Evolutionary conservation across 2,113 vertebrate species (phyloP).

Genomic region (Stegostoma tigrinum): DNA sequence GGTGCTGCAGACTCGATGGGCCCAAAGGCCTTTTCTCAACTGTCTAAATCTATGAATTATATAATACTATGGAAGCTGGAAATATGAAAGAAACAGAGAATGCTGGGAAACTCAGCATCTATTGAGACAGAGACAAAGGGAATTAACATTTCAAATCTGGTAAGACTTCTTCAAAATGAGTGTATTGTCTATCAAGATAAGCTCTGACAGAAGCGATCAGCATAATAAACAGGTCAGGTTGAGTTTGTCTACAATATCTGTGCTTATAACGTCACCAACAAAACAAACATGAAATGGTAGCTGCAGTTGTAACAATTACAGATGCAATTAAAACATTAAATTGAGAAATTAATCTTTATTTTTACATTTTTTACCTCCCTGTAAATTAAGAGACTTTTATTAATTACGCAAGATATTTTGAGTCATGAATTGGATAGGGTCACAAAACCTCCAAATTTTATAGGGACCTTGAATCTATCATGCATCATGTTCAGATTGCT

Average conservation of each 20-base stretch:
- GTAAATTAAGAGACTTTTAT: neutral
- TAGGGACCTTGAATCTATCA: neutral
- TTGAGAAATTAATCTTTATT: neutral
- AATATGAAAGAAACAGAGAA: no score
- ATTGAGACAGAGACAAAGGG: no score
- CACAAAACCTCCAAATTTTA: neutral
- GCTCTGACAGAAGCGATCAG: neutral
- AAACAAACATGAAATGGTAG: neutral
- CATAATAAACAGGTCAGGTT: neutral
- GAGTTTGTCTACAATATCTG: neutral
- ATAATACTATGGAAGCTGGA: no score
- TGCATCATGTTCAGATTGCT: neutral
- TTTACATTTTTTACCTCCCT: neutral
- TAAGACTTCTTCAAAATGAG: neutral
- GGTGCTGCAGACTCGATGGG: no score
- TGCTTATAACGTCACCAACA: neutral
- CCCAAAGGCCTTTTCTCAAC: no score
- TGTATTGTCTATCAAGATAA: neutral
- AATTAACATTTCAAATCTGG: no score
- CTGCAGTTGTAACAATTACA: neutral
- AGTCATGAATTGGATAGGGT: neutral
- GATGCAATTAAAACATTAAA: neutral
- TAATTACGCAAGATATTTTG: neutral
- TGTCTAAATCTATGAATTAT: no score
- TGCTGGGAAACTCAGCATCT: no score